Conservation (phyloP, 2,888 invertebrate species). For the Polylopha cassiicola region DNA sequence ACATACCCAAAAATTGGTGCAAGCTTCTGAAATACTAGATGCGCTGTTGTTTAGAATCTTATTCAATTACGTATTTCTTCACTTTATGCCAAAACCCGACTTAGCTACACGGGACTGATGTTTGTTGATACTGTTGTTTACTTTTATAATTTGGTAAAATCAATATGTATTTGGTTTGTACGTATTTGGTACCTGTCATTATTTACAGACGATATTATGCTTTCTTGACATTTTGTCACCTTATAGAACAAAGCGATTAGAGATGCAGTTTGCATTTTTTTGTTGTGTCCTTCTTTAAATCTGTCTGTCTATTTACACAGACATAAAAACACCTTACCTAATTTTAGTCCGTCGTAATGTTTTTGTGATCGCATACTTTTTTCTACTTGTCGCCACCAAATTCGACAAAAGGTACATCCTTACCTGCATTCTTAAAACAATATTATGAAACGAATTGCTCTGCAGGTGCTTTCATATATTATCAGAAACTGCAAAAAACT, state of each 20-base stretch:
- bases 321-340: conserved; percentile 62
- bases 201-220: conserved; percentile 5
- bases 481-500: conserved; percentile 41
- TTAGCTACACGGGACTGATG: too few relatives aligned
- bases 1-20: too few relatives aligned
- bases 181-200: conserved; percentile 9
- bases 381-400: conserved; percentile 33
- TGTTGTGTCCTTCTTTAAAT: conserved; percentile 44
- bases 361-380: conserved; percentile 38
- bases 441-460: conserved; percentile 58
- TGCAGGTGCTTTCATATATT: conserved; percentile 56
- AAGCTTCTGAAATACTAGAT: too few relatives aligned
- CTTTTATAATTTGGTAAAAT: too few relatives aligned
- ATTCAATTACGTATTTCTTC: not conserved
- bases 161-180: too few relatives aligned
- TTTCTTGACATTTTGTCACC: conserved; percentile 33
- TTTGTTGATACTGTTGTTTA: too few relatives aligned
- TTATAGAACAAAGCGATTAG: conserved; percentile 49
- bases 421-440: conserved; percentile 69
- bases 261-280: conserved; percentile 30
- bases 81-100: too few relatives aligned
- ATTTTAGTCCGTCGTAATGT: conserved; percentile 42
- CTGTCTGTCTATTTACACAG: conserved; percentile 35
- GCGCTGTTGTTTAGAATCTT: not conserved
- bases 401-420: conserved; percentile 43